Percentiles rank a stretch among this genome's conserved stretches.
Conservation (phyloP, 2,797 vertebrate genomes). For the Sus cebifrons region DNA sequence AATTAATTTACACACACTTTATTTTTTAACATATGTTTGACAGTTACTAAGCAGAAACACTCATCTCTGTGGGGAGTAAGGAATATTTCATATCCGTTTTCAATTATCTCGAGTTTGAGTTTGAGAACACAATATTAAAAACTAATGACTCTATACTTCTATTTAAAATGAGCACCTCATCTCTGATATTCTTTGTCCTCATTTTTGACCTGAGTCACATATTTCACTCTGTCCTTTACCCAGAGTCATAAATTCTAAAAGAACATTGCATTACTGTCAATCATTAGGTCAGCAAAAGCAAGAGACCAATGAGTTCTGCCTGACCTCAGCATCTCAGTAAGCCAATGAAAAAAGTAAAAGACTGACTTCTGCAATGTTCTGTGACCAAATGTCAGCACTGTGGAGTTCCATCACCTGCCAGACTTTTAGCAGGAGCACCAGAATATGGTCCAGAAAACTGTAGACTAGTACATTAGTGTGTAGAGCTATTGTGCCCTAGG, state of each 20-base stretch:
- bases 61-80: background rate
- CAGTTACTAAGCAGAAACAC: background rate
- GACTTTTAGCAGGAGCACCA: slow-evolving; percentile 70
- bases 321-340: slow-evolving; percentile 77
- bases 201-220: slow-evolving; percentile 54
- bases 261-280: slow-evolving; percentile 26
- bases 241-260: slow-evolving; percentile 46
- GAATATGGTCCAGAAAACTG: slow-evolving; percentile 73
- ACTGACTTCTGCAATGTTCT: slow-evolving; percentile 69
- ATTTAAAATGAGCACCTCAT: slow-evolving; percentile 34
- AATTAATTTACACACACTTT: background rate
- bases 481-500: slow-evolving; percentile 67
- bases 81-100: background rate
- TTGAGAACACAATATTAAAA: background rate
- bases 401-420: slow-evolving; percentile 75
- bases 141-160: background rate
- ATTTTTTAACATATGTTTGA: background rate
- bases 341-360: slow-evolving; percentile 76
- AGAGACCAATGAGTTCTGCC: background rate
- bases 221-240: slow-evolving; percentile 38
- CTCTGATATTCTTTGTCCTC: slow-evolving; percentile 1
- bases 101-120: background rate
- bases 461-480: slow-evolving; percentile 79
- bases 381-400: slow-evolving; percentile 81
- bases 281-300: slow-evolving; percentile 22